A percentile compares a stretch with the other conserved stretches of the same genome.
Evolutionary conservation across 2,797 vertebrate genomes (phyloP).

Genomic region (Megalops cyprinoides): DNA sequence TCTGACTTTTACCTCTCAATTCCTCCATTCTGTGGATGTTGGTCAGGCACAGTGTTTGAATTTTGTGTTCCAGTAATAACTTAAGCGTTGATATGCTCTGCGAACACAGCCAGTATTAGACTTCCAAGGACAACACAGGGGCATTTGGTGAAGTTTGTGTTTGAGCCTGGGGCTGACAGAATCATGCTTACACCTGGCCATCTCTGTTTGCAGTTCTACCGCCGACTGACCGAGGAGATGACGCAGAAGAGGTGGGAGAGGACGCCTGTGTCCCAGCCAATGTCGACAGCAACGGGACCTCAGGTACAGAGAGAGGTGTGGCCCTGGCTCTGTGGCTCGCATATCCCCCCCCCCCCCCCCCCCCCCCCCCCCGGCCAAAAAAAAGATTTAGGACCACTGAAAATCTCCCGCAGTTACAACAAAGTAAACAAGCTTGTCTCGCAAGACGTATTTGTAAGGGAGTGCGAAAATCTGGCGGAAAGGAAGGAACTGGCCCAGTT

Average conservation of each 20-base stretch:
- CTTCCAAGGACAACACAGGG: neutral
- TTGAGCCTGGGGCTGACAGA: neutral
- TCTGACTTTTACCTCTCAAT: neutral
- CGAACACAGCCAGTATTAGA: neutral
- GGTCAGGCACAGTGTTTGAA: neutral
- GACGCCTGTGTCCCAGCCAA: constrained; percentile 78
- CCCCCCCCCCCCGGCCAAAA: too few relatives aligned
- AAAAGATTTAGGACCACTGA: neutral
- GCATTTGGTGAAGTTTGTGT: neutral
- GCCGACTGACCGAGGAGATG: constrained; percentile 93
- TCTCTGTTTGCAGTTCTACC: constrained; percentile 81
- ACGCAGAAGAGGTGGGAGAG: constrained; percentile 92
- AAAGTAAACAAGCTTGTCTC: neutral
- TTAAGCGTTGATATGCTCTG: neutral
- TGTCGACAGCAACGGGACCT: constrained; percentile 73
- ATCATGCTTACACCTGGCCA: neutral
- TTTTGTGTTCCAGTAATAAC: neutral
- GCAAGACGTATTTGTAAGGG: neutral
- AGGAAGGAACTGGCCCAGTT: neutral
- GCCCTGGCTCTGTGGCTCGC: neutral
- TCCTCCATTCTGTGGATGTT: neutral
- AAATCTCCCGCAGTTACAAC: neutral
- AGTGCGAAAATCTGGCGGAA: neutral
- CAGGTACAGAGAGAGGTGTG: constrained; percentile 70
- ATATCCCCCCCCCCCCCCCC: too few relatives aligned